Evolutionary conservation across 2,113 vertebrate species (phyloP), one percentile per base, ranked within the genome.

Genomic region (Oryzias woworae): DNA sequence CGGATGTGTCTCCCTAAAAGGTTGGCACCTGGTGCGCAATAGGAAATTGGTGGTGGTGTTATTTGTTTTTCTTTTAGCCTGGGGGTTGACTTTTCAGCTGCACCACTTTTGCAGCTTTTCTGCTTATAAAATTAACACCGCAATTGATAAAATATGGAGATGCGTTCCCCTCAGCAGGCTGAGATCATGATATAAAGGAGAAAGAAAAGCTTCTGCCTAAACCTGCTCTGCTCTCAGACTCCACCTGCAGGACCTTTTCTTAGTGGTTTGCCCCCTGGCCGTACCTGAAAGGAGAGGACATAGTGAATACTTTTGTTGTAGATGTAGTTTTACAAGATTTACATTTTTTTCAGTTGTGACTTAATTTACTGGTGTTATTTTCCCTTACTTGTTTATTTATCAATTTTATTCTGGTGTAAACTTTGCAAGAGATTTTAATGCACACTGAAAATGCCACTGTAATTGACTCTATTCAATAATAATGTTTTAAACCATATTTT

Each of bases 31-130:
- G 66, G 79, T 83, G 77, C 71, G 64, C 85, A 76, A 75, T 75
- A 87, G 89, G 82, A 89, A 85, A 90, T 87, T 82, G 86, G 79
- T 84, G 75, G 72, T 58, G 53, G 71, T 83, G 77, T 90, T 91
- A 92, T 92, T 92, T 92, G 87, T 88, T 92, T 91, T 90, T 68
- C 72, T 88, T 86, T 68, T 67, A 73, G 69, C 62, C 83, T 69
- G 57, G 47, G 59, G 77, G 81, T 79, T 73, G 67, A 57, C 52
- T 59, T 62, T 53, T 46, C 56, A 18, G 54, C 63, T 64, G 53
- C 26, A 46, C 63, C 43, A 48, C 55, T 61, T 66, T 69, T 78
- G 63, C 44, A 23, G 69, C 55, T 59, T 64, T 42, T 54, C 65
- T 17, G 58, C 49, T 24, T 17, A n/a, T 42, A 18, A 1, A 43